Evolutionary conservation across 2,888 invertebrate genomes (phyloP).

Genomic region (Cataglyphis cursor): DNA sequence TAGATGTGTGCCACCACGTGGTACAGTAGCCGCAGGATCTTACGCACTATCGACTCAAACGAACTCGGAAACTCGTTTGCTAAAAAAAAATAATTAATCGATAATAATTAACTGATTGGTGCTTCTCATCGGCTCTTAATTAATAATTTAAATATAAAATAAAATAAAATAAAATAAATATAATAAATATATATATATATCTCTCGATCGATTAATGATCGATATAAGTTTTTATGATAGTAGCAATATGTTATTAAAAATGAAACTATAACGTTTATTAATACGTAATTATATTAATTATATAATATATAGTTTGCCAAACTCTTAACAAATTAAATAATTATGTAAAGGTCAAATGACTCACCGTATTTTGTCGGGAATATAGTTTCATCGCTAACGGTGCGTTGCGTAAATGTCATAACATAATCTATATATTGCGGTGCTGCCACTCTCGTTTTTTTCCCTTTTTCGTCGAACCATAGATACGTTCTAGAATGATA

Average conservation of each 20-base stretch:
- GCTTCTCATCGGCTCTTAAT: neutral
- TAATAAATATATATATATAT: neutral
- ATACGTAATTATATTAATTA: neutral
- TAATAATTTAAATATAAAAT: neutral
- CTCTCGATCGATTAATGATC: neutral
- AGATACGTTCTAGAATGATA: conserved; percentile 93
- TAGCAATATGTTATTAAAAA: neutral
- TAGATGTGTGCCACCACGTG: conserved; percentile 99
- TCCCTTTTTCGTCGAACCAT: conserved; percentile 99
- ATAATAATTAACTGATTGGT: neutral
- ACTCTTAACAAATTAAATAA: neutral
- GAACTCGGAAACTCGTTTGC: conserved; percentile 97
- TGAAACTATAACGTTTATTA: neutral
- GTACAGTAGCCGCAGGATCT: conserved; percentile 98
- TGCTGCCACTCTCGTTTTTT: conserved; percentile 98
- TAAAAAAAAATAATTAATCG: conserved; percentile 81
- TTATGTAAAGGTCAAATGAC: conserved; percentile 72
- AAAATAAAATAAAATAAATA: neutral
- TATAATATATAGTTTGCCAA: neutral
- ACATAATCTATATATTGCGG: conserved; percentile 99
- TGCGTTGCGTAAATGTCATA: conserved; percentile 99
- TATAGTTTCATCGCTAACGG: conserved; percentile 97
- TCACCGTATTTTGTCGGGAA: conserved; percentile 99
- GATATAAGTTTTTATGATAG: neutral
- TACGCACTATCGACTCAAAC: conserved; percentile 98